These are phyloP conservation scores for Zenarchopterus dispar DNA, from an alignment of 2,797 vertebrate species.

Conservation along the genomic window DNA sequence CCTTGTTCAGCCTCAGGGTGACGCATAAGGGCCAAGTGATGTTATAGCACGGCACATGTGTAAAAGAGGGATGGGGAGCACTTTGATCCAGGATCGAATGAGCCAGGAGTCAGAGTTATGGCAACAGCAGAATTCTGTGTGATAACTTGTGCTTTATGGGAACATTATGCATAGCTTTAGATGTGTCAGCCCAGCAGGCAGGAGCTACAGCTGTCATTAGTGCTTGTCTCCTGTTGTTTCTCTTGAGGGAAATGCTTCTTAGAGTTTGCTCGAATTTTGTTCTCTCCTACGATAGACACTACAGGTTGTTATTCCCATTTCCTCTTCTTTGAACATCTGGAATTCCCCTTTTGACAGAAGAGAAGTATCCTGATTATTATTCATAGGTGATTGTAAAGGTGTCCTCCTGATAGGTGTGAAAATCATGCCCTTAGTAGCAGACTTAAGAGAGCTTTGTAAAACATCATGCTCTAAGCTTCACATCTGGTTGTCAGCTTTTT, in stretches of 20 bases:
- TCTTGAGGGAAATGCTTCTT: constrained; percentile 47
- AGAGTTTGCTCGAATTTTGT: constrained; percentile 37
- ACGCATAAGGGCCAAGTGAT: constrained; percentile 57
- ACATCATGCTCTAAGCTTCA: constrained; percentile 49
- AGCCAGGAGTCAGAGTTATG: constrained; percentile 50
- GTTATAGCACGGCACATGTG: constrained; percentile 52
- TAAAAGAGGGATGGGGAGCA: constrained; percentile 36
- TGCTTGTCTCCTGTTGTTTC: constrained; percentile 56
- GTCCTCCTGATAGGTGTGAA: constrained; percentile 25
- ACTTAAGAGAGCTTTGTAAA: constrained; percentile 19
- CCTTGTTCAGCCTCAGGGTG: constrained; percentile 59
- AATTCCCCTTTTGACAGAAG: too few species aligned
- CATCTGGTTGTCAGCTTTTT: constrained; percentile 66
- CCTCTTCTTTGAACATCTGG: constrained; percentile 1
- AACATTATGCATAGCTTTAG: constrained; percentile 44
- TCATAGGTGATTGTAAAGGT: constrained; percentile 33
- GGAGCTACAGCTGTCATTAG: constrained; percentile 63
- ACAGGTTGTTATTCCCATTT: constrained; percentile 14
- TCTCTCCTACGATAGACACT: constrained; percentile 15
- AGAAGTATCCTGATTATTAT: too few species aligned
- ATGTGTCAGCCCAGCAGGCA: constrained; percentile 62
- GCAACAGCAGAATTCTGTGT: constrained; percentile 49
- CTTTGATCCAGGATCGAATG: constrained; percentile 60
- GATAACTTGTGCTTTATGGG: constrained; percentile 50
- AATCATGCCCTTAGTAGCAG: constrained; percentile 34